Conservation (phyloP, 2,113 vertebrate genomes). For the Tetraodon nigroviridis region DNA sequence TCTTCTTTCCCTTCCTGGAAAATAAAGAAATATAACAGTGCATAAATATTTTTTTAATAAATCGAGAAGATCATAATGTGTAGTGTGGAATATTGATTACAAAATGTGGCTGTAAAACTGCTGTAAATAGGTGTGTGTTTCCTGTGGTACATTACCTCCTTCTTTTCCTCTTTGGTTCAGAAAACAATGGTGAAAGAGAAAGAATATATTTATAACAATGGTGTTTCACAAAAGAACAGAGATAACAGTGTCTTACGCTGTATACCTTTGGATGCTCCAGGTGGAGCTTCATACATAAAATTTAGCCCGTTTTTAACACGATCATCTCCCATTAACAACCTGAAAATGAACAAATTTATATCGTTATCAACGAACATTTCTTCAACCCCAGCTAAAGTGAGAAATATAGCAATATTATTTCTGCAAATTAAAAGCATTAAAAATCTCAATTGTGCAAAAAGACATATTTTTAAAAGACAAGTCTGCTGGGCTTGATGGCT, state of each 20-base stretch:
- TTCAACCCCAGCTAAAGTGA: not conserved
- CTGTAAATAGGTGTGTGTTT: not conserved
- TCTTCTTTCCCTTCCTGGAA: constrained; percentile 89
- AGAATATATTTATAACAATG: not conserved
- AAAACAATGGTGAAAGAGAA: constrained; percentile 3
- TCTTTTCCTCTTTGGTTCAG: constrained; percentile 82
- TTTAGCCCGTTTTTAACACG: constrained; percentile 98
- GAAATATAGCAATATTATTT: not conserved
- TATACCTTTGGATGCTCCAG: constrained; percentile 95
- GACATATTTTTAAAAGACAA: not conserved
- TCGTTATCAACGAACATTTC: not conserved
- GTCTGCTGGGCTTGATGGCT: too few species aligned
- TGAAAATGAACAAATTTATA: constrained; percentile 49
- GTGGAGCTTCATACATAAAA: constrained; percentile 99
- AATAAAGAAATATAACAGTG: constrained; percentile 16
- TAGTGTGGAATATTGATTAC: not conserved
- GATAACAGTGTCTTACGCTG: not conserved
- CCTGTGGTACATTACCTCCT: constrained; percentile 81
- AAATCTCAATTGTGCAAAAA: not conserved
- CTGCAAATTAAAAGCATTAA: not conserved
- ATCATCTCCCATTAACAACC: constrained; percentile 96
- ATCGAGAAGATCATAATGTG: not conserved
- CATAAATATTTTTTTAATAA: not conserved
- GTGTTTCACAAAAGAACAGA: not conserved
- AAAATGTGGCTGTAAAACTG: not conserved